Evolutionary conservation across 2,113 vertebrate genomes (phyloP).

Genomic region (Myotis davidii): DNA sequence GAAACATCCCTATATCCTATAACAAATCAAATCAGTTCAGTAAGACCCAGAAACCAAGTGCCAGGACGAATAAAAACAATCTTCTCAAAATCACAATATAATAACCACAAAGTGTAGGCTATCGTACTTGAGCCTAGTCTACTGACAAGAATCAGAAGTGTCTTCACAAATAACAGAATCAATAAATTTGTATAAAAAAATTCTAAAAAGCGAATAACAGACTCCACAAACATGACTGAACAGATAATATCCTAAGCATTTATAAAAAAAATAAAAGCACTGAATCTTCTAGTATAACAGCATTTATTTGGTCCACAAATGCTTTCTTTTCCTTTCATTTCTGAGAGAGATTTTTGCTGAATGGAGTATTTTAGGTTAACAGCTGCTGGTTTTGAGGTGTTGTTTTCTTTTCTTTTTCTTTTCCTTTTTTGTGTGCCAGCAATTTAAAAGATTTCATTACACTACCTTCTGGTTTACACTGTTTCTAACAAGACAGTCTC

Average conservation of each 20-base stretch:
- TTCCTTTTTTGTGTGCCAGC: too few relatives aligned
- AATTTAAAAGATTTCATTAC: not conserved
- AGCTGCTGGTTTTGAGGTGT: not conserved
- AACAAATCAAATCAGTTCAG: not conserved
- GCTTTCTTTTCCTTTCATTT: not conserved
- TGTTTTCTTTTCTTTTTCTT: not conserved
- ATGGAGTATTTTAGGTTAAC: not conserved
- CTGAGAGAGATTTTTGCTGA: not conserved
- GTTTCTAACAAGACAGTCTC: not conserved
- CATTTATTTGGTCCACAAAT: not conserved
- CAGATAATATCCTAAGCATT: not conserved
- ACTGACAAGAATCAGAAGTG: not conserved
- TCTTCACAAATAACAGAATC: not conserved
- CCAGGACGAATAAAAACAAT: not conserved
- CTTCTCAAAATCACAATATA: not conserved
- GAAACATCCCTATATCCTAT: not conserved
- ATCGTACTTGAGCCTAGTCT: not conserved
- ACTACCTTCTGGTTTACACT: not conserved
- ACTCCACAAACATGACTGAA: not conserved
- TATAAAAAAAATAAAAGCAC: not conserved
- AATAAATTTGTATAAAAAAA: not conserved
- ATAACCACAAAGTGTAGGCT: not conserved
- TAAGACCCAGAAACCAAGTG: constrained; percentile 20
- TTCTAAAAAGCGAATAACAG: not conserved
- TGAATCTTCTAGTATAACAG: not conserved